Evolutionary conservation across 2,888 invertebrate genomes (phyloP).

Genomic region (Aleiodes testaceus): DNA sequence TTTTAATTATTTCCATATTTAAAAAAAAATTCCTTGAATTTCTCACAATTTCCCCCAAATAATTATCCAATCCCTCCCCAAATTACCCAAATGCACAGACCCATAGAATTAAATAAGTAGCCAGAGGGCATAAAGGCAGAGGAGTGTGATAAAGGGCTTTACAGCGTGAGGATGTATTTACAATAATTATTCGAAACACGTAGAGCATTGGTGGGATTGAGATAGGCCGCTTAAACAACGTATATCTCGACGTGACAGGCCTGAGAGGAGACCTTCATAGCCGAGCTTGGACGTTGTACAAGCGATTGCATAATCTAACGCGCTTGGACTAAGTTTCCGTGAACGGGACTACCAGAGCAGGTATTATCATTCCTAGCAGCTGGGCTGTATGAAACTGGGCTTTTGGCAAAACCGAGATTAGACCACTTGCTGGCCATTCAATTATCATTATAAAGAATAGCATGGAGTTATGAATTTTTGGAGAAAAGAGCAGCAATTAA

Average conservation of each 20-base stretch:
- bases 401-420: constrained; percentile 54
- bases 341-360: constrained; percentile 44
- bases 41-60: no score
- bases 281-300: background rate
- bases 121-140: background rate
- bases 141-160: constrained; percentile 4
- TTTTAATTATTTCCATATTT: no score
- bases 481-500: no score
- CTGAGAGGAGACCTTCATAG: constrained; percentile 2
- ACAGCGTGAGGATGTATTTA: constrained; percentile 25
- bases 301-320: constrained; percentile 39
- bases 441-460: no score
- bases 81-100: background rate
- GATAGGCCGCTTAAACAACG: constrained; percentile 50
- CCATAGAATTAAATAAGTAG: no score
- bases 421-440: constrained; percentile 43
- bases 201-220: constrained; percentile 42
- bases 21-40: no score
- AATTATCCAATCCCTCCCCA: background rate
- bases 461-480: background rate
- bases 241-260: constrained; percentile 46
- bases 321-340: constrained; percentile 37
- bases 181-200: constrained; percentile 57
- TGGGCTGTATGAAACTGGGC: constrained; percentile 43
- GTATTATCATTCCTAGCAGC: constrained; percentile 59